phyloP scores from a whole-genome alignment of 2,888 invertebrate species.

The Thymelicus lineola region DNA sequence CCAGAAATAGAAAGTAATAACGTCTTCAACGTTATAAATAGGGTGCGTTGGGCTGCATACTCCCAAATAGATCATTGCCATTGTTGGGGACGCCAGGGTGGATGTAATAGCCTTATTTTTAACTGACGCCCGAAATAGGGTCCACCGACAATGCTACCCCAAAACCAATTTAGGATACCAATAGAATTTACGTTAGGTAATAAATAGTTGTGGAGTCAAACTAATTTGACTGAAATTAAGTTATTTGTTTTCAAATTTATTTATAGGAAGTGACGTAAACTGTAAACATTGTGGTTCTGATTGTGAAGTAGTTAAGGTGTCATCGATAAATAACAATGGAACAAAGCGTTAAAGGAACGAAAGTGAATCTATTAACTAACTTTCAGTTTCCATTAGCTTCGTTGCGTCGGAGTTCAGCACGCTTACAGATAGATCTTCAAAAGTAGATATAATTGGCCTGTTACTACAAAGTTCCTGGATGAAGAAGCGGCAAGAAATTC shows the following conservation, averaged over 20 bases:
- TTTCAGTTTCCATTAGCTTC: no score
- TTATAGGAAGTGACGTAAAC: not conserved
- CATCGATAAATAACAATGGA: no score
- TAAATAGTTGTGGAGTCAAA: slow-evolving; percentile 3
- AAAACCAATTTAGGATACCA: slow-evolving; percentile 11
- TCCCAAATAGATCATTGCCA: slow-evolving; percentile 23
- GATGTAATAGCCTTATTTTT: slow-evolving; percentile 23
- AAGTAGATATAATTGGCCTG: no score
- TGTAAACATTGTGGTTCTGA: not conserved
- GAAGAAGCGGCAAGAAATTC: no score
- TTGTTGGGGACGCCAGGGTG: slow-evolving; percentile 14
- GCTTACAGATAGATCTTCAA: no score
- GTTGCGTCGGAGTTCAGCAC: no score
- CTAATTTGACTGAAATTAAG: not conserved
- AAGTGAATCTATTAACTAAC: no score
- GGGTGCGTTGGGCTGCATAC: slow-evolving; percentile 26
- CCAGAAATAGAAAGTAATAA: slow-evolving; percentile 40
- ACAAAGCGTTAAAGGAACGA: no score
- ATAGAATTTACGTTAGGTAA: slow-evolving; percentile 16
- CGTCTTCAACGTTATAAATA: slow-evolving; percentile 37
- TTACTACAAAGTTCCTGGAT: no score
- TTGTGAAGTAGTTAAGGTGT: no score
- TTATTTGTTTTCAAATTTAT: not conserved
- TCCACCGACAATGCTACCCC: slow-evolving; percentile 5
- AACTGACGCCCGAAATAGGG: slow-evolving; percentile 13